These are phyloP conservation scores for Cynaeus angustus DNA, from an alignment of 2,888 invertebrate species.

Conservation along the genomic window DNA sequence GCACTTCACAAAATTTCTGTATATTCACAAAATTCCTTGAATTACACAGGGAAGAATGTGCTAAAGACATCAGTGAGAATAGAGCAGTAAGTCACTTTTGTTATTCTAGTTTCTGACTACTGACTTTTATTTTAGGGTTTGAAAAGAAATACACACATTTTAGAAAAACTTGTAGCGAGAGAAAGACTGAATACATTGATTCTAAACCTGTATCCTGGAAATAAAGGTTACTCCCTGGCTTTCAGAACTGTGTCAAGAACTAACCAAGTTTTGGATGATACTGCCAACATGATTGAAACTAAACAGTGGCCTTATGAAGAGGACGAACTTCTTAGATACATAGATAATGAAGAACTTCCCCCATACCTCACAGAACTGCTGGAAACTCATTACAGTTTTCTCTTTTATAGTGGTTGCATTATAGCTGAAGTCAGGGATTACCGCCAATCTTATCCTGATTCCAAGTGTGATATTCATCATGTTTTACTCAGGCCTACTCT, in stretches of 20 bases:
- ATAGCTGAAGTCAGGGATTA: slow-evolving; percentile 94
- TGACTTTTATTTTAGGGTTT: slow-evolving; percentile 72
- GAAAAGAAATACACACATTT: slow-evolving; percentile 80
- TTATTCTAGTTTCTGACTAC: neutral
- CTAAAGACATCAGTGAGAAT: slow-evolving; percentile 51
- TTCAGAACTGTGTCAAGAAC: slow-evolving; percentile 62
- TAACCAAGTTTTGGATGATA: slow-evolving; percentile 74
- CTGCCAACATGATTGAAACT: slow-evolving; percentile 80
- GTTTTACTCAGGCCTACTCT: slow-evolving; percentile 90
- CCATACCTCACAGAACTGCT: slow-evolving; percentile 89
- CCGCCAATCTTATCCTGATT: slow-evolving; percentile 85
- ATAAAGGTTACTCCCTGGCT: slow-evolving; percentile 88
- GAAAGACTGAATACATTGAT: slow-evolving; percentile 93
- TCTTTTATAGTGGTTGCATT: slow-evolving; percentile 94
- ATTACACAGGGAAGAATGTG: slow-evolving; percentile 68
- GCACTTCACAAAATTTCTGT: slow-evolving; percentile 64
- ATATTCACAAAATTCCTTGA: slow-evolving; percentile 70
- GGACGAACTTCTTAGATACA: slow-evolving; percentile 88
- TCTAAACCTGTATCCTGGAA: slow-evolving; percentile 92
- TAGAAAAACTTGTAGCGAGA: slow-evolving; percentile 88
- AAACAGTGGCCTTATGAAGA: slow-evolving; percentile 92
- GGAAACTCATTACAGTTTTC: slow-evolving; percentile 86
- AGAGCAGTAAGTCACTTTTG: slow-evolving; percentile 26
- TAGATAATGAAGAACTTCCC: slow-evolving; percentile 93
- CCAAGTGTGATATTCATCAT: slow-evolving; percentile 88